Evolutionary conservation across 2,888 invertebrate species (phyloP), one percentile per base, ranked within the genome.

Genomic region (Himalopsyche anomala): DNA sequence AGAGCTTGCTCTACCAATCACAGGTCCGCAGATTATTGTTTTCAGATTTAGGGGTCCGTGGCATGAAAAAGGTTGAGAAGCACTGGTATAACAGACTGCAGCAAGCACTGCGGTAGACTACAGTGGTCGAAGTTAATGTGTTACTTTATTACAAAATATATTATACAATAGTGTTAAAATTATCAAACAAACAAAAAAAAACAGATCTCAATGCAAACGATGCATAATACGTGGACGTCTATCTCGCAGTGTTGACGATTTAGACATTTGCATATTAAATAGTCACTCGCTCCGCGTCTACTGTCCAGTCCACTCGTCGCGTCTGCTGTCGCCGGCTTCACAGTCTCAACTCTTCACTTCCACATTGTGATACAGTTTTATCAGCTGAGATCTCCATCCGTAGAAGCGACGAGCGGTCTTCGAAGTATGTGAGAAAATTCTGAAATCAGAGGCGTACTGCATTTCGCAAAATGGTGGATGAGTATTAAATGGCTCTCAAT

Each of bases 181-280:
- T 45, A 40, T 45, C 2, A 45, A 45, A 45, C 9, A 5, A 9
- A 42, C 42, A 45, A 9, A 9, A 15, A 74, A 74, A 74, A 38
- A 12, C 15, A 74, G 36, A 36, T 74, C 11, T 69, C 45, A 36
- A 74, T 74, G 8, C 12, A 74, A 74, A 74, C 4, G 74, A 74
- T 74, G 12, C 36, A 74, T 38, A 15, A 12, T 5, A 15, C 15
- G 51, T 28, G 15, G 5, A 28, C 38, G 9, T 74, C 12, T 38
- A 12, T 74, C 38, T 74, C 12, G 38, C 19, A 62, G 9, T 38
- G 74, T 36, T 36, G 74, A 38, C 74, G 19, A 86, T 86, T 86
- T 86, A 83, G 83, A 83, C 83, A 81, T 86, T 86, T 86, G 86
- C 86, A 86, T 86, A 83, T 85, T 80, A 83, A 85, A 82, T 51